Evolutionary conservation across 2,113 vertebrate species (phyloP).

Genomic region (Thermophis baileyi): DNA sequence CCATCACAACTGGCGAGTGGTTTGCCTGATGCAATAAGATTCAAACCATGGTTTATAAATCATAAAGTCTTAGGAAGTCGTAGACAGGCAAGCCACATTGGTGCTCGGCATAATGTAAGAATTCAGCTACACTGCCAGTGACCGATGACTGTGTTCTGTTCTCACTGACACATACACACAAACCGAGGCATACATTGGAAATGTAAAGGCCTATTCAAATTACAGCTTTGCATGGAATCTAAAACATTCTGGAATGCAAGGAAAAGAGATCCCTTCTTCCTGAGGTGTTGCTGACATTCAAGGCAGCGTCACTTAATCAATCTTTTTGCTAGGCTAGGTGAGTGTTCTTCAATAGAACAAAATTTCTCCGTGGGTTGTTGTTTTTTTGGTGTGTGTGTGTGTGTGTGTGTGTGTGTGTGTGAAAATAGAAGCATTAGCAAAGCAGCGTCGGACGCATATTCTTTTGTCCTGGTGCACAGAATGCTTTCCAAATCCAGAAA

Average conservation of each 20-base stretch:
- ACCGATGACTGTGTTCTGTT: neutral
- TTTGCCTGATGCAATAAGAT: neutral
- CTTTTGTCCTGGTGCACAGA: neutral
- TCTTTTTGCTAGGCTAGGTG: neutral
- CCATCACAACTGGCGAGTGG: neutral
- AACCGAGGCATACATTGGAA: neutral
- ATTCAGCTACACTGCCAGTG: neutral
- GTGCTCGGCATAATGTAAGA: neutral
- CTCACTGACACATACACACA: neutral
- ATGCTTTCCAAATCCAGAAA: neutral
- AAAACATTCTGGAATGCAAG: neutral
- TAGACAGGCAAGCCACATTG: neutral
- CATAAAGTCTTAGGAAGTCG: neutral
- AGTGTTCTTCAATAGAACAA: neutral
- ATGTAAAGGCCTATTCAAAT: neutral
- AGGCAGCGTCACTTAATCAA: neutral
- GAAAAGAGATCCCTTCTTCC: neutral
- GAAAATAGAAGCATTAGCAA: neutral
- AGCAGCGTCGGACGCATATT: neutral
- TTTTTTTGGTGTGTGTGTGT: too few species aligned
- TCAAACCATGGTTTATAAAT: neutral
- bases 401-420: too few species aligned
- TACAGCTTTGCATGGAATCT: neutral
- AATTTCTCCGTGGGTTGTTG: neutral
- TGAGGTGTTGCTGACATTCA: neutral